phyloP scores from a whole-genome alignment of 2,888 invertebrate genomes.

The Melanostoma scalare region DNA sequence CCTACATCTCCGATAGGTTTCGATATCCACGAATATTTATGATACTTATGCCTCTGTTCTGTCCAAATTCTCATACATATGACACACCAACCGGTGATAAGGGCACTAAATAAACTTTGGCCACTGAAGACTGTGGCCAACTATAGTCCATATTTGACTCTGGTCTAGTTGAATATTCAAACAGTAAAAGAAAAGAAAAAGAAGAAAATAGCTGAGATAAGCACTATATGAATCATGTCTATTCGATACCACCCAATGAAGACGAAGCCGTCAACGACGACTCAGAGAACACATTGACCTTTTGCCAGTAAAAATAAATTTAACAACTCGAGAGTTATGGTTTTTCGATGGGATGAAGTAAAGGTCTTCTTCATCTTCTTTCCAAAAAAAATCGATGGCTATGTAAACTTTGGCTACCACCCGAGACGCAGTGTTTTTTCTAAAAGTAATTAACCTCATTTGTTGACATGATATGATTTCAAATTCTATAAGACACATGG shows the following conservation, averaged over 20 bases:
- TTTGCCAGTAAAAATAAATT: conserved; percentile 40
- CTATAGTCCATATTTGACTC: conserved; percentile 28
- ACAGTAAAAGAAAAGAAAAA: conserved; percentile 2
- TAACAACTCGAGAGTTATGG: conserved; percentile 44
- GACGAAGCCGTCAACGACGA: neutral
- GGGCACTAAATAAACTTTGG: conserved; percentile 39
- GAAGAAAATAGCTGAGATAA: conserved; percentile 24
- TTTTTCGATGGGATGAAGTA: neutral
- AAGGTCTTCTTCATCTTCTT: conserved; percentile 4
- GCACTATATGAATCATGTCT: conserved; percentile 38
- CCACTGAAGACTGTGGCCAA: conserved; percentile 16
- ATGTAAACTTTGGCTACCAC: conserved; percentile 4
- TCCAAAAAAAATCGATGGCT: conserved; percentile 2
- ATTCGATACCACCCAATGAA: neutral
- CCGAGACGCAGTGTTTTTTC: conserved; percentile 43
- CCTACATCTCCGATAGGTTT: conserved; percentile 16
- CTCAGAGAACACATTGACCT: conserved; percentile 55
- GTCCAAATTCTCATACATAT: conserved; percentile 17
- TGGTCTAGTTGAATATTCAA: conserved; percentile 42
- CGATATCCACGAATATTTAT: conserved; percentile 63
- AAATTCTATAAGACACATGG: conserved; percentile 64
- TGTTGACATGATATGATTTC: conserved; percentile 71
- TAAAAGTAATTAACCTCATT: conserved; percentile 68
- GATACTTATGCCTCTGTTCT: conserved; percentile 28
- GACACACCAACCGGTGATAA: conserved; percentile 51